Conservation (phyloP, 2,113 vertebrate species). For the Harpagus bidentatus region DNA sequence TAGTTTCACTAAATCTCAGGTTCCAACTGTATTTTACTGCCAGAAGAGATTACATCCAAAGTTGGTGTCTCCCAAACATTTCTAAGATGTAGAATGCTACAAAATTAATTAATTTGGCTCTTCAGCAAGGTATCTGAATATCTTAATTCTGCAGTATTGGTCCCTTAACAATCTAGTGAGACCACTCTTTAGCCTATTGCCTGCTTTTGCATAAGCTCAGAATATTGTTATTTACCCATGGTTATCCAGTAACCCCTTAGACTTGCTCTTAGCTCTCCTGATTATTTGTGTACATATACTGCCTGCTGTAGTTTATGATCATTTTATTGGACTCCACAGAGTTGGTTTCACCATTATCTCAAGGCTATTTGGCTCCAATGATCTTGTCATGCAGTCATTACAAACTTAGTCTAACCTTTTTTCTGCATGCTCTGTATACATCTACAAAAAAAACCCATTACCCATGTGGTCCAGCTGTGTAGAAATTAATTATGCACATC, state of each 20-base stretch:
- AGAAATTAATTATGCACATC: not conserved
- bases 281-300: not conserved
- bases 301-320: not conserved
- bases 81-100: not conserved
- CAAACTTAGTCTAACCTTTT: not conserved
- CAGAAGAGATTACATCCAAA: not conserved
- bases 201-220: not conserved
- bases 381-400: not conserved
- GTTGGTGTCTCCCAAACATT: not conserved
- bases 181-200: not conserved
- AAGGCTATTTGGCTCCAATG: not conserved
- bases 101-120: not conserved
- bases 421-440: not conserved
- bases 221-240: not conserved
- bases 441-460: not conserved
- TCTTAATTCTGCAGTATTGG: not conserved
- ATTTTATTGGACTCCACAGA: not conserved
- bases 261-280: not conserved
- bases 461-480: rapidly evolving
- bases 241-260: not conserved
- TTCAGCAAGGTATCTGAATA: not conserved
- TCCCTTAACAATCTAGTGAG: not conserved
- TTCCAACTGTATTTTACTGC: not conserved
- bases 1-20: not conserved
- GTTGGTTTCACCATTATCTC: not conserved